Percentiles rank a stretch among this genome's conserved stretches.
phyloP scores from a whole-genome alignment of 2,888 invertebrate species.

The Pseudococcus longispinus region DNA sequence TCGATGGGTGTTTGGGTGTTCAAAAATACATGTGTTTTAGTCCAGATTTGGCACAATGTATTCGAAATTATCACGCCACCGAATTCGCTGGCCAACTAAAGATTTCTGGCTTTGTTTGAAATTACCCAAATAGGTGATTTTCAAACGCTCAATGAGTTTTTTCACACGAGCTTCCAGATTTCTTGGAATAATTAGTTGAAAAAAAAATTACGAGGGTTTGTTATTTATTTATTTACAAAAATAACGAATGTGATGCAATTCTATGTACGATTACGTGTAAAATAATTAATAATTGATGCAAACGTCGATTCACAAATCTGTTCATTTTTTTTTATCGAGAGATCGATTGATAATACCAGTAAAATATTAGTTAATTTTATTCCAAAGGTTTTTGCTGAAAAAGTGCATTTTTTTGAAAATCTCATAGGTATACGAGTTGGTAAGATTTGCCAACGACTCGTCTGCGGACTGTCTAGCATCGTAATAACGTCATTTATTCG shows the following conservation, averaged over 20 bases:
- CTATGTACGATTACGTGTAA: background rate
- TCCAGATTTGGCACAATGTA: constrained; percentile 7
- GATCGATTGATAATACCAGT: too few relatives aligned
- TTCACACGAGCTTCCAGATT: background rate
- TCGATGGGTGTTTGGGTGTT: background rate
- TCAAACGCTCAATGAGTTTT: background rate
- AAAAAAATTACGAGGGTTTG: too few relatives aligned
- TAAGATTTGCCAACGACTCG: background rate
- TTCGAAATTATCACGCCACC: constrained; percentile 7
- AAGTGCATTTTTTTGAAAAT: background rate
- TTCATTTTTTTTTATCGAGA: too few relatives aligned
- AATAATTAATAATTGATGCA: background rate
- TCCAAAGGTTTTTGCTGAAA: too few relatives aligned
- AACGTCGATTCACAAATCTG: background rate
- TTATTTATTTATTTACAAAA: too few relatives aligned
- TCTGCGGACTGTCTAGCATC: background rate
- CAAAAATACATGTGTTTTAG: background rate
- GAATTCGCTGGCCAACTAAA: background rate
- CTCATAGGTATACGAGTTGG: background rate
- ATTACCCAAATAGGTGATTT: background rate
- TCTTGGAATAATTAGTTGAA: too few relatives aligned
- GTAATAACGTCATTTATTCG: background rate
- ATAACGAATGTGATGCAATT: too few relatives aligned
- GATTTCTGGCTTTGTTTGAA: background rate
- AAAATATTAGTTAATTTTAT: background rate